These are phyloP conservation scores for Toxostoma redivivum DNA, from an alignment of 2,113 vertebrate genomes.

Conservation along the genomic window DNA sequence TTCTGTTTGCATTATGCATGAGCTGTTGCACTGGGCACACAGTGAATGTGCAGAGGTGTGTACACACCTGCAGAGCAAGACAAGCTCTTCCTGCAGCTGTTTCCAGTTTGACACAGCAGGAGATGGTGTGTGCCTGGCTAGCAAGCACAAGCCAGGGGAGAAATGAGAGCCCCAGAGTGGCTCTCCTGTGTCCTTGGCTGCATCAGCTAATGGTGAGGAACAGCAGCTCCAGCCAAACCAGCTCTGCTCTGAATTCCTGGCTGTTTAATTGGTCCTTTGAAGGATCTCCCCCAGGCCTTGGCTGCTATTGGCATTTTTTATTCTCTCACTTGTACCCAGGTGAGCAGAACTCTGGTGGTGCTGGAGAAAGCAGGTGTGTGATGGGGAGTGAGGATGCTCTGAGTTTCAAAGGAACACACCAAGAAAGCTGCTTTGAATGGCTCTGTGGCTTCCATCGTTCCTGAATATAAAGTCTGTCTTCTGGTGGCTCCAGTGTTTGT, in stretches of 20 bases:
- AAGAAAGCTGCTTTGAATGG: background rate
- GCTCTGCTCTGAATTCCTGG: background rate
- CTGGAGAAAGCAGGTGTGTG: background rate
- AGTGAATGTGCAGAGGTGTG: rapidly evolving
- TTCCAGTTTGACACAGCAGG: background rate
- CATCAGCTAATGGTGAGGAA: background rate
- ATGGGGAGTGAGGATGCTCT: background rate
- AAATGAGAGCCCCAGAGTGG: background rate
- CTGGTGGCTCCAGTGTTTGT: background rate
- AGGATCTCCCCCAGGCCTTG: background rate
- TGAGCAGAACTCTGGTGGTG: background rate
- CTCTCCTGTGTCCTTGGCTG: background rate
- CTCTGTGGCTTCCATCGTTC: constrained; percentile 13
- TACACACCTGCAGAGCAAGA: background rate
- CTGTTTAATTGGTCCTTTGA: background rate
- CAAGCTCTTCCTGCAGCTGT: background rate
- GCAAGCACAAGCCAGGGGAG: background rate
- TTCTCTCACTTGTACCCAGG: background rate
- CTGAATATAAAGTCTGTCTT: background rate
- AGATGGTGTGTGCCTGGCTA: background rate
- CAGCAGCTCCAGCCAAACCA: background rate
- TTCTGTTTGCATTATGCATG: background rate
- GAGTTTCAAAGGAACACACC: background rate
- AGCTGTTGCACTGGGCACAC: background rate
- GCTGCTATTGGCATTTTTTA: background rate